Conservation (phyloP, 2,113 vertebrate genomes). For the Genyomyrus donnyi region DNA sequence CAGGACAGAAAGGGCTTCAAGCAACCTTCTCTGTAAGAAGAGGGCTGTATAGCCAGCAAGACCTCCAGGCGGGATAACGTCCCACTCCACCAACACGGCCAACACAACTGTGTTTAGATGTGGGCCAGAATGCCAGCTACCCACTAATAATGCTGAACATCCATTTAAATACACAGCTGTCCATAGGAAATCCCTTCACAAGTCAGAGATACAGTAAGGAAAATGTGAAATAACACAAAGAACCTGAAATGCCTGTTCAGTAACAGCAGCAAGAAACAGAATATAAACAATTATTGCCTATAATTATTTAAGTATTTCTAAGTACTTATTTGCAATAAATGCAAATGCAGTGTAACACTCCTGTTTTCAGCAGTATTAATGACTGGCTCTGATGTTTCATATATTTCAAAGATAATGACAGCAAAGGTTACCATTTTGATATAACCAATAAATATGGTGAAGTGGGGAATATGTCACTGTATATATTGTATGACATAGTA, state of each 20-base stretch:
- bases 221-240: neutral
- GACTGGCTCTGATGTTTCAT: no score
- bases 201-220: neutral
- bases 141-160: neutral
- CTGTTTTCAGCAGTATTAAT: no score
- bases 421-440: no score
- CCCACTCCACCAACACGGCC: neutral
- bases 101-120: neutral
- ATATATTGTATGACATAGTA: no score
- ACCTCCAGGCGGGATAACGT: neutral
- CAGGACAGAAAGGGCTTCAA: neutral
- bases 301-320: neutral
- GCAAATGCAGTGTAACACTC: no score
- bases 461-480: neutral
- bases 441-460: no score
- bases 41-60: neutral
- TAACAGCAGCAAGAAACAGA: neutral
- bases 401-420: no score
- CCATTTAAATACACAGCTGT: neutral
- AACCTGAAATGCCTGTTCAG: neutral
- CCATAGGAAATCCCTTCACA: neutral
- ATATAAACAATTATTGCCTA: neutral
- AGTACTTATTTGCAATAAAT: no score
- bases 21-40: neutral
- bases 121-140: neutral